Evolutionary conservation across 2,113 vertebrate species (phyloP).

Genomic region (Istiophorus platypterus): DNA sequence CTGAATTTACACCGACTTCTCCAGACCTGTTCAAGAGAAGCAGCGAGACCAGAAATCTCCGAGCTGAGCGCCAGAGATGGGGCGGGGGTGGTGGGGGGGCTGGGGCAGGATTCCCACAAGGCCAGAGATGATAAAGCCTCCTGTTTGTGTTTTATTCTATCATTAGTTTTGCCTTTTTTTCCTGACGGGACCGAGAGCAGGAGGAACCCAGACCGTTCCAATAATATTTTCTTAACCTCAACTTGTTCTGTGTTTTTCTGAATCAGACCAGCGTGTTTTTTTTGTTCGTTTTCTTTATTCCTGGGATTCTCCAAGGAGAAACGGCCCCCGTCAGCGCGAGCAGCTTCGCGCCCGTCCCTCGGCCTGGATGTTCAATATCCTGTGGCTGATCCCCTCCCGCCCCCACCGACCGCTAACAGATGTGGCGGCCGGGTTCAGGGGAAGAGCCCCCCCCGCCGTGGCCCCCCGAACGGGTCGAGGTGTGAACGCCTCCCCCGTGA

Average conservation of each 20-base stretch:
- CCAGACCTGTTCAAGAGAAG: not conserved
- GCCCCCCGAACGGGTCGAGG: too few species aligned
- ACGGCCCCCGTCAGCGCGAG: not conserved
- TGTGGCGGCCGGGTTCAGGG: slow-evolving; percentile 64
- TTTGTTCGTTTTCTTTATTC: too few species aligned
- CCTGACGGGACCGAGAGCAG: not conserved
- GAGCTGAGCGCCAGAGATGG: not conserved
- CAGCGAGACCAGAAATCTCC: not conserved
- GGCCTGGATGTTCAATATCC: slow-evolving; percentile 78
- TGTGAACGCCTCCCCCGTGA: slow-evolving; percentile 14
- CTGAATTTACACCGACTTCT: slow-evolving; percentile 63
- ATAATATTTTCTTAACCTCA: too few species aligned
- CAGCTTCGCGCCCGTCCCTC: slow-evolving; percentile 4
- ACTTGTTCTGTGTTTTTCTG: not conserved
- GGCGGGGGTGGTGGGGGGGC: too few species aligned
- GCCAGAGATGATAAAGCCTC: not conserved
- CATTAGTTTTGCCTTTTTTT: not conserved
- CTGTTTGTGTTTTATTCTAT: not conserved
- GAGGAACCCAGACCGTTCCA: not conserved
- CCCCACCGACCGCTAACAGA: slow-evolving; percentile 75
- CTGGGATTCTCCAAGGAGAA: not conserved
- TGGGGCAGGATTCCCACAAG: not conserved
- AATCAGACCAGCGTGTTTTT: not conserved
- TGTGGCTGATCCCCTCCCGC: slow-evolving; percentile 72
- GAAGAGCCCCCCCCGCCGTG: slow-evolving; percentile 12